Evolutionary conservation across 2,113 vertebrate species (phyloP).

Genomic region (Ailurus styani): DNA sequence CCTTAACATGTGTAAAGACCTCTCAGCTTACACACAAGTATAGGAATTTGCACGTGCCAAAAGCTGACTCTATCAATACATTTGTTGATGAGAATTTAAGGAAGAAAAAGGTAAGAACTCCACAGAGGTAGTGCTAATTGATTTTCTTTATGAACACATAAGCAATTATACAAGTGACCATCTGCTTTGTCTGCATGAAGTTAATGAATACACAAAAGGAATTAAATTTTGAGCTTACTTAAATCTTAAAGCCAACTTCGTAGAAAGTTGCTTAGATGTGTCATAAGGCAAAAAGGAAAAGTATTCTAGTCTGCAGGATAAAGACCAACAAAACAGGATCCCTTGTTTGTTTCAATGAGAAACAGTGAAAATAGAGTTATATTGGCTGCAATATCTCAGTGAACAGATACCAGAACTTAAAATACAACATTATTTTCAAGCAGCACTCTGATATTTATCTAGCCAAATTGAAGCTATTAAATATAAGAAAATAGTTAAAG

Average conservation of each 20-base stretch:
- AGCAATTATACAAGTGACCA: conserved; percentile 77
- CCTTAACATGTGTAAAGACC: neutral
- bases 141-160: conserved; percentile 81
- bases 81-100: conserved; percentile 70
- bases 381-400: neutral
- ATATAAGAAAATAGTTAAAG: neutral
- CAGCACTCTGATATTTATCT: neutral
- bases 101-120: conserved; percentile 74
- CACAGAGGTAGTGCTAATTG: conserved; percentile 74
- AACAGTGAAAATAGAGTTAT: neutral
- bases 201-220: conserved; percentile 75
- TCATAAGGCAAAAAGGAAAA: conserved; percentile 40
- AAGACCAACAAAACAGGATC: conserved; percentile 47
- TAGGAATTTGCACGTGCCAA: neutral
- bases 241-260: conserved; percentile 68
- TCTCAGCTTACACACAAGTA: neutral
- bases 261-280: conserved; percentile 18
- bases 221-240: conserved; percentile 67
- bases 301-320: conserved; percentile 14
- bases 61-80: conserved; percentile 33
- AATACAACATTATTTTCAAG: neutral
- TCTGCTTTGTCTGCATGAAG: conserved; percentile 68
- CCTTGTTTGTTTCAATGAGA: neutral
- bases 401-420: neutral
- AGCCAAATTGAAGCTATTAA: neutral